These are phyloP conservation scores for Amphiprion percula DNA, from an alignment of 2,113 vertebrate genomes.

Conservation along the genomic window DNA sequence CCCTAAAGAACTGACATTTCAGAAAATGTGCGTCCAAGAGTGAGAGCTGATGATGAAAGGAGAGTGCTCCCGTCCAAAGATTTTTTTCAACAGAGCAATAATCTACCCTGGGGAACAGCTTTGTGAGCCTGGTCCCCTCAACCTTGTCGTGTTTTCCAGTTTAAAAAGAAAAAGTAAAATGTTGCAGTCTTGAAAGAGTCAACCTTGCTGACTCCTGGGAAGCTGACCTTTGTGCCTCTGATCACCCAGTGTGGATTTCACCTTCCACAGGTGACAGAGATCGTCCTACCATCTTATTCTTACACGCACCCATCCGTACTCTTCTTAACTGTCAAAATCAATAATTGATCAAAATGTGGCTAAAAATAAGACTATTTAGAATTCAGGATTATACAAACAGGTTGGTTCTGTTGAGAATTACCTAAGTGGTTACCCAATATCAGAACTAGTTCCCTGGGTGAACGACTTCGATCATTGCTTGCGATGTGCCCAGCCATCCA, in stretches of 20 bases:
- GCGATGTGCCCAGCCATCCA: background rate
- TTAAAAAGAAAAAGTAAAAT: conserved; percentile 72
- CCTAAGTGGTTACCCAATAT: background rate
- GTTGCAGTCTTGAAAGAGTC: conserved; percentile 55
- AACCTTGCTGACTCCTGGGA: conserved; percentile 50
- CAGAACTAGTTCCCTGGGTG: background rate
- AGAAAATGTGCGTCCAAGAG: conserved; percentile 61
- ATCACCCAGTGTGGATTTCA: conserved; percentile 50
- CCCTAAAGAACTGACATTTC: conserved; percentile 77
- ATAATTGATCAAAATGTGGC: conserved; percentile 3
- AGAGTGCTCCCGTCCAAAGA: conserved; percentile 59
- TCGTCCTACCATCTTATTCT: conserved; percentile 6
- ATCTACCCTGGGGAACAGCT: conserved; percentile 69
- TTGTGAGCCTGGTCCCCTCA: conserved; percentile 59
- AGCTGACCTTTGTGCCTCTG: conserved; percentile 68
- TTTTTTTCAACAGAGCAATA: conserved; percentile 66
- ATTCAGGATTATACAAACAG: background rate
- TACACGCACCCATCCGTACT: background rate
- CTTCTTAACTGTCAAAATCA: conserved; percentile 2
- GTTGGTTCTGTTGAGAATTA: background rate
- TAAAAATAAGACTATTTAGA: conserved; percentile 4
- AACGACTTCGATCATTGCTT: background rate
- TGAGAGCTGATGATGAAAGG: conserved; percentile 55
- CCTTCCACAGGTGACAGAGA: conserved; percentile 31
- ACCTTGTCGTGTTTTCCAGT: conserved; percentile 55